Evolutionary conservation across 2,888 invertebrate species (phyloP).

Genomic region (Galeruca laticollis): DNA sequence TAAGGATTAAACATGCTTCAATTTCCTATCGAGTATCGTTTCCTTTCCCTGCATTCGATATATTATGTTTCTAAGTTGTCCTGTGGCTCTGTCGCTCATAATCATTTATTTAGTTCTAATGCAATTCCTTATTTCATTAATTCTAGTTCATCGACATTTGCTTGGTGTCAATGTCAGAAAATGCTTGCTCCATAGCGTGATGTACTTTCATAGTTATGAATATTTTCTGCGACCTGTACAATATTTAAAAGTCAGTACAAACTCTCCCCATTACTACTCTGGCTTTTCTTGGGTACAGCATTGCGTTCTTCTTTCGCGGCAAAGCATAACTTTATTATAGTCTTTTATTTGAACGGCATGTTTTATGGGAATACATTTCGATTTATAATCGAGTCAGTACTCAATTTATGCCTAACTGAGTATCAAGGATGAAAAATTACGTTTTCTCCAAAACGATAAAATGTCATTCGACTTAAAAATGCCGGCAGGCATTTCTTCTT

Average conservation of each 20-base stretch:
- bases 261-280: constrained; percentile 6
- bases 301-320: constrained; percentile 15
- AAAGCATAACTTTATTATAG: constrained; percentile 44
- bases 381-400: constrained; percentile 29
- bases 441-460: constrained; percentile 7
- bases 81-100: no score
- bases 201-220: no score
- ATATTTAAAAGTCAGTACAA: neutral
- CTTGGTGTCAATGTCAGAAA: no score
- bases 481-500: constrained; percentile 9
- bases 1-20: no score
- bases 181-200: no score
- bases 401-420: constrained; percentile 29
- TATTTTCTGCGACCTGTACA: no score
- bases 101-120: no score
- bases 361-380: constrained; percentile 42
- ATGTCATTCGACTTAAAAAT: constrained; percentile 11
- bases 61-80: no score
- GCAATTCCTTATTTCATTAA: no score
- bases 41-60: no score
- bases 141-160: no score
- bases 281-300: constrained; percentile 8
- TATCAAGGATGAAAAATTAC: constrained; percentile 15
- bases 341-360: constrained; percentile 37
- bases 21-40: no score